A percentile compares a stretch with the other conserved stretches of the same genome.
Evolutionary conservation across 2,113 vertebrate species (phyloP).

Genomic region (Nycticebus coucang): DNA sequence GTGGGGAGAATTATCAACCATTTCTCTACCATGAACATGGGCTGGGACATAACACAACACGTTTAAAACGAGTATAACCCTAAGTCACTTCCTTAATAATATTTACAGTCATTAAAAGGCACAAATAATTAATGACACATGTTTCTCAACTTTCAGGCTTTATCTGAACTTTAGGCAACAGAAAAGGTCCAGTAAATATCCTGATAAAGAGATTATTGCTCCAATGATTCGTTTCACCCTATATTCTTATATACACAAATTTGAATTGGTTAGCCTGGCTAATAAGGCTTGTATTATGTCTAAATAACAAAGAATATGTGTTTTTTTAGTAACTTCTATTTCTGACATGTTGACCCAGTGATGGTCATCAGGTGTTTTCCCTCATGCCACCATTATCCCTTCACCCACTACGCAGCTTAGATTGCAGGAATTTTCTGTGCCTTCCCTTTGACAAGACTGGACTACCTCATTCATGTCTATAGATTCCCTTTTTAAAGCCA

Average conservation of each 20-base stretch:
- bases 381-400: accelerated
- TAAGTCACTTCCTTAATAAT: not conserved
- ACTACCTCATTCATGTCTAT: not conserved
- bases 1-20: not conserved
- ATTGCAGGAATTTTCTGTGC: not conserved
- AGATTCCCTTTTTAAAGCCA: not conserved
- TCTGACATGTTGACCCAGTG: accelerated
- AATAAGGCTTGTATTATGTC: not conserved
- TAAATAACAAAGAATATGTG: not conserved
- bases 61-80: not conserved
- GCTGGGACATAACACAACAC: not conserved
- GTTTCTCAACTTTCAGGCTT: not conserved
- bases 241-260: not conserved
- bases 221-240: not conserved
- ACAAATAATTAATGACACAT: not conserved
- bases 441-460: not conserved
- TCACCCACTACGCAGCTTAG: accelerated
- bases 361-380: not conserved
- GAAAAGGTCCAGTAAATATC: not conserved
- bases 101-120: not conserved
- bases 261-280: not conserved
- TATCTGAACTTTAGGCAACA: not conserved
- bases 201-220: not conserved
- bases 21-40: not conserved
- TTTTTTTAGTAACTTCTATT: not conserved